These are phyloP conservation scores for Ptilorrhoa leucosticta DNA, from an alignment of 2,113 vertebrate species.

Conservation along the genomic window DNA sequence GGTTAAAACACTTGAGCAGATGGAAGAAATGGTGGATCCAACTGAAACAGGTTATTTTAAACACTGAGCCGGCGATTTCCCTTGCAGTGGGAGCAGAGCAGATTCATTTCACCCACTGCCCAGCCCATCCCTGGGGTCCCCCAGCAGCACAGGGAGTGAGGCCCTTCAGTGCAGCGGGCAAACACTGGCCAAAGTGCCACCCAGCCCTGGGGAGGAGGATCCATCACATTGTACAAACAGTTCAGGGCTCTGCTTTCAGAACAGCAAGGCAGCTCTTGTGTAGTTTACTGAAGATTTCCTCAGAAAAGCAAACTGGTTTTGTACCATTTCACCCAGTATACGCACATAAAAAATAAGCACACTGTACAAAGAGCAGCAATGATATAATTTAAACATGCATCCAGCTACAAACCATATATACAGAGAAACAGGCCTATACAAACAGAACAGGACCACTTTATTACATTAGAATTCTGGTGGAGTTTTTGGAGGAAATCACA, in stretches of 20 bases:
- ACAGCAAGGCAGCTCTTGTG: not conserved
- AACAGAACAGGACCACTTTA: constrained; percentile 1
- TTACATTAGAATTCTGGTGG: not conserved
- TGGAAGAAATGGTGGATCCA: not conserved
- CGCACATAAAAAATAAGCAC: not conserved
- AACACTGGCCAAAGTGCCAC: not conserved
- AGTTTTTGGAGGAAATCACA: not conserved
- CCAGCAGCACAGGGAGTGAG: not conserved
- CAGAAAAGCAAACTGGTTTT: not conserved
- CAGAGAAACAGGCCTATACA: constrained; percentile 29
- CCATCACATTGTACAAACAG: not conserved
- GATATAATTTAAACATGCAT: constrained; percentile 58
- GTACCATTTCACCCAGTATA: not conserved
- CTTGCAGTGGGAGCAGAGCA: not conserved
- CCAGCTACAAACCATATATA: constrained; percentile 54
- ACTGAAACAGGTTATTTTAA: not conserved
- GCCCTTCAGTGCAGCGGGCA: not conserved
- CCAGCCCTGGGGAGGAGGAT: not conserved
- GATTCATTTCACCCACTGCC: not conserved
- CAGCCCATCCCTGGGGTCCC: not conserved
- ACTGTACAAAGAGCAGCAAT: constrained; percentile 9
- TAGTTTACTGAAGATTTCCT: not conserved
- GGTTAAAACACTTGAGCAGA: not conserved
- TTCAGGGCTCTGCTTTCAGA: not conserved
- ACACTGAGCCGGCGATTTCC: not conserved